phyloP scores from a whole-genome alignment of 1,140 invertebrate species.

The Leptopilina boulardi region DNA sequence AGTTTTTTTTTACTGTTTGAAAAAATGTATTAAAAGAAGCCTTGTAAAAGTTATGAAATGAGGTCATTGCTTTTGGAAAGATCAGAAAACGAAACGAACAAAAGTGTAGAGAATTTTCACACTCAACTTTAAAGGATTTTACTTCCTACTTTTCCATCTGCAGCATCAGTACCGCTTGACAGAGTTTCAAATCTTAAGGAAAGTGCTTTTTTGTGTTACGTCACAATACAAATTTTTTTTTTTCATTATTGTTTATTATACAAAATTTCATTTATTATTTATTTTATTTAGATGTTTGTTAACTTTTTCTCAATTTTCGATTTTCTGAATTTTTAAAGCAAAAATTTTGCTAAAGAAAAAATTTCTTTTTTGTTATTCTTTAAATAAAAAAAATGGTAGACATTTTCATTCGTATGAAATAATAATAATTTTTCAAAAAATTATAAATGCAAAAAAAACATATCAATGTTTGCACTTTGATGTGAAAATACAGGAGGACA shows the following conservation, averaged over 20 bases:
- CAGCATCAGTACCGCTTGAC: not conserved
- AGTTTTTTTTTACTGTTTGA: not conserved
- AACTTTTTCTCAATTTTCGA: not conserved
- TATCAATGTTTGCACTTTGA: not conserved
- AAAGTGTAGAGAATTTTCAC: slow-evolving; percentile 2
- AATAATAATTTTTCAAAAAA: too few species aligned
- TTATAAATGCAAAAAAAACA: not conserved
- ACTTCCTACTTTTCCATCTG: not conserved
- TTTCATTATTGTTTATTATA: not conserved
- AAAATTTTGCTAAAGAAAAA: too few species aligned
- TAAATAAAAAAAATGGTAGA: too few species aligned
- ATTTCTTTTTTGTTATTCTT: too few species aligned
- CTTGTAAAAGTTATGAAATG: not conserved
- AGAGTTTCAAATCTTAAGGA: slow-evolving; percentile 12
- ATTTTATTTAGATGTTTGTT: not conserved
- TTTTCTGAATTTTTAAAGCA: too few species aligned
- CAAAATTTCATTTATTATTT: not conserved
- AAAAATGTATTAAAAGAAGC: not conserved
- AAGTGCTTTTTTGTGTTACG: slow-evolving; percentile 16
- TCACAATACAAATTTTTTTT: not conserved
- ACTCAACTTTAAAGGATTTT: slow-evolving; percentile 20
- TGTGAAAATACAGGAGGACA: not conserved
- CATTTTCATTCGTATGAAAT: too few species aligned
- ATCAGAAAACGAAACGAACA: slow-evolving; percentile 3
- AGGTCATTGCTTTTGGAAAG: slow-evolving; percentile 5